phyloP scores from a whole-genome alignment of 2,797 vertebrate genomes.

The Fratercula arctica region DNA sequence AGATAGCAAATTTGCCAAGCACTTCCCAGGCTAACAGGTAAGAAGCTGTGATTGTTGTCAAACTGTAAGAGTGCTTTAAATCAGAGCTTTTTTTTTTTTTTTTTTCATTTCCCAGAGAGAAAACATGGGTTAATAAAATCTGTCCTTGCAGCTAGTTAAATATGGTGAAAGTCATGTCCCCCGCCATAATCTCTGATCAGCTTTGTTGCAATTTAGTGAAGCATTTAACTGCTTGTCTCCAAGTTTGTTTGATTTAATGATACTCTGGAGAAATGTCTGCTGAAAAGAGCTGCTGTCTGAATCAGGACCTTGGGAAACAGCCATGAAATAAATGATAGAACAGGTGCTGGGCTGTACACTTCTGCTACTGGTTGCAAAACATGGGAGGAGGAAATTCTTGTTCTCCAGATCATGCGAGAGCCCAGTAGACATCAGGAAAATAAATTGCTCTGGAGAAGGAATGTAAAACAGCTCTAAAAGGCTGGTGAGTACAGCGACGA shows the following conservation, averaged over 20 bases:
- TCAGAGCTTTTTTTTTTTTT: neutral
- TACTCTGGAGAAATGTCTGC: neutral
- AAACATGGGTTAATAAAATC: neutral
- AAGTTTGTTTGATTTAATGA: constrained; percentile 33
- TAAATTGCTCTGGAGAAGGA: neutral
- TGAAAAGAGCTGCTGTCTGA: constrained; percentile 5
- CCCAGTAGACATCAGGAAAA: neutral
- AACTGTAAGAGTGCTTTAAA: neutral
- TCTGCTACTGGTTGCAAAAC: neutral
- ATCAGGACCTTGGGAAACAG: neutral
- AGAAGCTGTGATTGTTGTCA: neutral
- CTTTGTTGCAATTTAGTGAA: constrained; percentile 1
- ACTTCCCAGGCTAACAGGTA: neutral
- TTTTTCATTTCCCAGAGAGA: neutral
- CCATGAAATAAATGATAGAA: neutral
- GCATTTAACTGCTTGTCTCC: neutral
- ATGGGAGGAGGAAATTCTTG: neutral
- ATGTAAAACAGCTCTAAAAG: neutral
- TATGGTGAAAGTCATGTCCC: neutral
- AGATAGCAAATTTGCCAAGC: neutral
- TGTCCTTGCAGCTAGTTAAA: neutral
- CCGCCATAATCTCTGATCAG: neutral
- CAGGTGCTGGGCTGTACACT: neutral
- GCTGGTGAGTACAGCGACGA: rapidly evolving
- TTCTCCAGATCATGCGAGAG: neutral